Evolutionary conservation across 2,797 vertebrate species (phyloP), one percentile per base, ranked within the genome.

Genomic region (Poeciliopsis presidionis): DNA sequence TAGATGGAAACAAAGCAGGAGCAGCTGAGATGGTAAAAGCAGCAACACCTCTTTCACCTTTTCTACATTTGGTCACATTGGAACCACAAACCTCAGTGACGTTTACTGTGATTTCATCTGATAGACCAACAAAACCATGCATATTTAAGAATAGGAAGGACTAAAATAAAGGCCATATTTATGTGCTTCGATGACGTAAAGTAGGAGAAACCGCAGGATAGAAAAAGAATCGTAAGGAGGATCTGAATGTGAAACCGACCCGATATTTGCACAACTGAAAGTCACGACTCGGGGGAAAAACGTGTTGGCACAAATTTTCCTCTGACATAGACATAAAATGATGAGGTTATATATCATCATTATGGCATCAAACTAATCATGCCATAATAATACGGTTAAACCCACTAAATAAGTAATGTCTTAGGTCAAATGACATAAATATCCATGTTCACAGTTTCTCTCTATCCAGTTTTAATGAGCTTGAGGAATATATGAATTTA

Each of bases 1-100:
- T 77, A 72, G n/a, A 51, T 59, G 36, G 75, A 78, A 67, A 72
- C 39, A 77, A 79, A 85, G 73, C 69, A 72, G 69, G 75, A 55
- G 18, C 71, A 76, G 47, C 55, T 14, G 6, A 63, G 67, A n/a
- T 70, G 28, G 67, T 45, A 28, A 45, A 70, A 28, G 25, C n/a
- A 16, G 12, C 16, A 25, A 70, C 22, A 4, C 25, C n/a, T 43
- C 67, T 16, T 70, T 70, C 9, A 46, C 43, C 28, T 28, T 59
- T 45, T 28, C 25, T 25, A 28, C 25, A 45, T 70, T 28, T 70
- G n/a, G 41, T 70, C 41, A 46, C 63, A 41, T 67, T 22, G 25
- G 7, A 65, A 39, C 61, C 61, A 22, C 63, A 45, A 0, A n/a
- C 5, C 14, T n/a, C 12, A 1, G 41, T n/a, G 25, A n/a, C 45